These are phyloP conservation scores for Actenoides lindsayi DNA, from an alignment of 2,113 vertebrate species.

Conservation along the genomic window DNA sequence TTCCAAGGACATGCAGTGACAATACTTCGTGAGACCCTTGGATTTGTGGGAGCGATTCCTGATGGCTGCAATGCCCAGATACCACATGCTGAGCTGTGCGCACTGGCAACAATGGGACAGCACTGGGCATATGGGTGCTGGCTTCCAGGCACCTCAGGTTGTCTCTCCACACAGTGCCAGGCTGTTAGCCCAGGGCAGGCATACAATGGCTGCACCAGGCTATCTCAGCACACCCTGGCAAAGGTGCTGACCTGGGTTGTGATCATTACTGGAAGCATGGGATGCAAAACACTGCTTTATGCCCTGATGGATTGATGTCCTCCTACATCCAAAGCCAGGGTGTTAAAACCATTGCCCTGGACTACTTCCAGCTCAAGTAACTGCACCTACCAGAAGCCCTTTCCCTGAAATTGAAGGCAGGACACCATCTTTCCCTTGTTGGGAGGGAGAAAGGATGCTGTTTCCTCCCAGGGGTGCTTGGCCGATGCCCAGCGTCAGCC, in stretches of 20 bases:
- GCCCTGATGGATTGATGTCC: not conserved
- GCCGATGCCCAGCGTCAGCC: rapidly evolving
- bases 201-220: not conserved
- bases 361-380: not conserved
- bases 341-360: not conserved
- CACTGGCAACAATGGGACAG: not conserved
- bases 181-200: not conserved
- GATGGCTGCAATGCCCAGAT: rapidly evolving
- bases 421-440: not conserved
- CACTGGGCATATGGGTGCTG: not conserved
- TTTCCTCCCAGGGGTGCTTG: not conserved
- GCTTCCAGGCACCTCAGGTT: not conserved
- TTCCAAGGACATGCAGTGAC: not conserved
- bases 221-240: not conserved
- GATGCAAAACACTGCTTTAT: not conserved
- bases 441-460: not conserved
- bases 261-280: not conserved
- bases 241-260: not conserved
- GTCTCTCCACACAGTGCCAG: not conserved
- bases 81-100: rapidly evolving
- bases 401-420: not conserved
- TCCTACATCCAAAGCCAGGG: not conserved
- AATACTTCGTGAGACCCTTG: not conserved
- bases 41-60: not conserved
- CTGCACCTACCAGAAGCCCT: not conserved